Evolutionary conservation across 1,140 invertebrate genomes (phyloP), one percentile per base, ranked within the genome.

Genomic region (Musca domestica): DNA sequence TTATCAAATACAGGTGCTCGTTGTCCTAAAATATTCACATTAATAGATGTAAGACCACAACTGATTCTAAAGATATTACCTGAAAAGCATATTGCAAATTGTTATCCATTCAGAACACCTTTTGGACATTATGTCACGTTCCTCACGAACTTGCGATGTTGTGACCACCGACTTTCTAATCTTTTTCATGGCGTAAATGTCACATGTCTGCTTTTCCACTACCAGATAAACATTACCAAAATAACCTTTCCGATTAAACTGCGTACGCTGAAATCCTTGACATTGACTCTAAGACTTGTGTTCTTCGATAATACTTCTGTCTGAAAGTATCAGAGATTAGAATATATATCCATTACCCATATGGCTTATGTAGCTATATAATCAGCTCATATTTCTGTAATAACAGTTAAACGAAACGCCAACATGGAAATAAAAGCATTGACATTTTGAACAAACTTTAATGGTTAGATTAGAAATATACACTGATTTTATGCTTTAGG

Each of bases 141-240:
- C 95, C 72, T 94, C 92, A 72, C 92, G 88, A 17, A 81, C 83
- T 84, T 87, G 86, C 83, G 85, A 85, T 9, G 86, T 85, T 48
- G 91, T 86, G 71, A 92, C 82, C 76, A 91, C 89, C 56, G 91
- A 87, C 80, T 95, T 95, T 67, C 89, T 85, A 3, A 95, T 84
- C 71, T 89, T 93, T 83, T 96, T 96, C 89, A 96, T 90, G 14
- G 94, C 95, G 83, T 93, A 96, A n/a, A 95, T 88, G 86, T 95
- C 91, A 20, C 91, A 89, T 51, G 92, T 94, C 75, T 92, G 90
- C 76, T 92, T 91, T 81, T 96, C 95, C 73, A 91, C 86, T 3
- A 95, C 93, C 67, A 95, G 83, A 79, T 94, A 88, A 22, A 96
- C 93, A 84, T 95, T 92, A 6, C 94, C 95, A 86, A 95, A 96